Evolutionary conservation across 1,140 invertebrate genomes (phyloP).

Genomic region (Choristoneura fumiferana): DNA sequence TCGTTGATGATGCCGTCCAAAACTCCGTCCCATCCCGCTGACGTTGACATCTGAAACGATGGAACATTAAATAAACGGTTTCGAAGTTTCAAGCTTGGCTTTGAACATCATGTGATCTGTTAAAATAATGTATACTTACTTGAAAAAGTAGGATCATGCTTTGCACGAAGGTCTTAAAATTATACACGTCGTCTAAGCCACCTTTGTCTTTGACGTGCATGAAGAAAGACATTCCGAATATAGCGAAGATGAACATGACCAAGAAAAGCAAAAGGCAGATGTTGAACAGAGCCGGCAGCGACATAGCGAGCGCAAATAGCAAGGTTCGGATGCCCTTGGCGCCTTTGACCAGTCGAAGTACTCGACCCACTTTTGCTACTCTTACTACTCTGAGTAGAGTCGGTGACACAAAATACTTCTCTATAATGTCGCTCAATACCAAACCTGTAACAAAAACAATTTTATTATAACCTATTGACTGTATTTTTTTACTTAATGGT

Average conservation of each 20-base stretch:
- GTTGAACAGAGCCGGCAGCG: conserved; percentile 98
- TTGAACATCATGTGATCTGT: too few relatives aligned
- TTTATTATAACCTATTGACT: background rate
- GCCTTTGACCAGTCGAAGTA: conserved; percentile 97
- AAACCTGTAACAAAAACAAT: conserved; percentile 84
- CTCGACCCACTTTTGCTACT: conserved; percentile 98
- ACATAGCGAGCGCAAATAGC: conserved; percentile 98
- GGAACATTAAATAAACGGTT: conserved; percentile 20
- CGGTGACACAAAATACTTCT: conserved; percentile 98
- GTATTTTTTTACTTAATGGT: background rate
- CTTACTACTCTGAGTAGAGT: conserved; percentile 97
- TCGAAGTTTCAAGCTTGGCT: too few relatives aligned
- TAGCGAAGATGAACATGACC: conserved; percentile 99
- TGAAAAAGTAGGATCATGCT: conserved; percentile 99
- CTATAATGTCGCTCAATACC: conserved; percentile 96
- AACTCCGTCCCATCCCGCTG: conserved; percentile 97
- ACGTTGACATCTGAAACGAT: conserved; percentile 93
- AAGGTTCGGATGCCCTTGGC: conserved; percentile 98
- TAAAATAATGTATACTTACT: conserved; percentile 79
- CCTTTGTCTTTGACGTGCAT: conserved; percentile 97
- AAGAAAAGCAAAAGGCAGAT: conserved; percentile 98
- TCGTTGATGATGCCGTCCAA: conserved; percentile 97
- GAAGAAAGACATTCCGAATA: conserved; percentile 99
- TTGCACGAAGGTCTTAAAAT: conserved; percentile 99
- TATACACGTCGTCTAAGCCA: conserved; percentile 97